These are phyloP conservation scores for Echinometra lucunter DNA, from an alignment of 53 echinoderm and acorn worm species.

Conservation along the genomic window DNA sequence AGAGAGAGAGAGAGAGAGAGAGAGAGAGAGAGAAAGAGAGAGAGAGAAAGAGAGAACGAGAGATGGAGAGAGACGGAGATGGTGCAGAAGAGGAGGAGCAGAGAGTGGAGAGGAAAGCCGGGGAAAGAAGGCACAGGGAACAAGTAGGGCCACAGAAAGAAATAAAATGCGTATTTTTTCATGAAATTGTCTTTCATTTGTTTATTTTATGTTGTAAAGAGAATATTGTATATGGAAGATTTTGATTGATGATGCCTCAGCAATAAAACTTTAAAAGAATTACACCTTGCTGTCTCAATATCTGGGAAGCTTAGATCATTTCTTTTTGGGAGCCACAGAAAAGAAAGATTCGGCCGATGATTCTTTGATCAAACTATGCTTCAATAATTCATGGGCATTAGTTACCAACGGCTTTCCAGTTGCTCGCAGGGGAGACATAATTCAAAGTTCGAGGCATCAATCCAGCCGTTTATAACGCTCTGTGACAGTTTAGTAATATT, in stretches of 20 bases:
- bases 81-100: not conserved
- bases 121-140: too few species aligned
- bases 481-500: constrained; percentile 35
- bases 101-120: too few species aligned
- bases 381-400: constrained; percentile 9
- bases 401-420: not conserved
- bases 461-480: not conserved
- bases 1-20: not conserved
- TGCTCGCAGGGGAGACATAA: constrained; percentile 4
- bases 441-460: constrained; percentile 11
- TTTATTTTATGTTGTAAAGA: too few species aligned
- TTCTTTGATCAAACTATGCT: not conserved
- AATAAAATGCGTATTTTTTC: not conserved
- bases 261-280: too few species aligned
- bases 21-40: not conserved
- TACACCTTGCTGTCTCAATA: too few species aligned
- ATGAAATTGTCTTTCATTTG: not conserved
- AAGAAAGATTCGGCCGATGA: not conserved
- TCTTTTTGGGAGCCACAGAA: too few species aligned
- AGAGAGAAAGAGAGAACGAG: not conserved
- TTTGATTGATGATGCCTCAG: too few species aligned
- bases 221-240: too few species aligned
- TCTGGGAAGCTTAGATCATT: too few species aligned
- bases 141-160: too few species aligned
- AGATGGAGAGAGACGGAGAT: not conserved